Percentiles rank a stretch among this genome's conserved stretches.
Conservation (phyloP, 2,888 invertebrate species). For the Pemphredon lugubris region DNA sequence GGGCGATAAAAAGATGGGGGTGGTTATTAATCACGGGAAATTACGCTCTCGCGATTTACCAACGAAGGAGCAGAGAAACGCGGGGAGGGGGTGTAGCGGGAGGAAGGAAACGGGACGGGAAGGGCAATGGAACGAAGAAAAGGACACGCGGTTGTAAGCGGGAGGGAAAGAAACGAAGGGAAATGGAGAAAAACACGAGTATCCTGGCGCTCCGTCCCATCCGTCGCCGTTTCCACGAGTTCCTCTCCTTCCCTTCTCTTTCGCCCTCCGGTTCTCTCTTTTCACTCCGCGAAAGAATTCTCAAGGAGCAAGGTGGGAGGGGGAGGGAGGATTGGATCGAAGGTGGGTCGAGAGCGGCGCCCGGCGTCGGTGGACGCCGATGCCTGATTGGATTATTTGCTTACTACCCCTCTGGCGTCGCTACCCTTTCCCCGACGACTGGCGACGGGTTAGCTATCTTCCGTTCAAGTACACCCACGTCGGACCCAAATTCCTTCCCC, state of each 20-base stretch:
- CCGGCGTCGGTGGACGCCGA: constrained; percentile 30
- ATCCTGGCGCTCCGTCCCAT: background rate
- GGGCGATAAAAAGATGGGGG: constrained; percentile 37
- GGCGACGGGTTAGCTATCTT: too few species aligned
- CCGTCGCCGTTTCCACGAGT: constrained; percentile 5
- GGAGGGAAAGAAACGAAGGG: constrained; percentile 37
- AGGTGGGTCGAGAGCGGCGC: constrained; percentile 11
- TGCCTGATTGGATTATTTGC: constrained; percentile 74
- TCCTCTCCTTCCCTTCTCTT: background rate
- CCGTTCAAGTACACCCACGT: too few species aligned
- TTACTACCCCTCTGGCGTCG: constrained; percentile 58
- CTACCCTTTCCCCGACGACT: background rate
- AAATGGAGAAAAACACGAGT: constrained; percentile 45
- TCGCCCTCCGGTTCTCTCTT: background rate
- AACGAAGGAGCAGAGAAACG: background rate
- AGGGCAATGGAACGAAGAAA: constrained; percentile 50
- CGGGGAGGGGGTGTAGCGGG: too few species aligned
- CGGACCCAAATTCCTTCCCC: constrained; percentile 22
- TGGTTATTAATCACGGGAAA: constrained; percentile 64
- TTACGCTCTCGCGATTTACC: constrained; percentile 32
- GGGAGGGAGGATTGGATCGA: background rate
- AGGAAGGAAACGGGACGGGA: too few species aligned
- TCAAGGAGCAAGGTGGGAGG: constrained; percentile 25
- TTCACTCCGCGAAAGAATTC: constrained; percentile 46
- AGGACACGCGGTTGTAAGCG: constrained; percentile 39